Evolutionary conservation across 2,888 invertebrate species (phyloP).

Genomic region (Eristalinus sepulchralis): DNA sequence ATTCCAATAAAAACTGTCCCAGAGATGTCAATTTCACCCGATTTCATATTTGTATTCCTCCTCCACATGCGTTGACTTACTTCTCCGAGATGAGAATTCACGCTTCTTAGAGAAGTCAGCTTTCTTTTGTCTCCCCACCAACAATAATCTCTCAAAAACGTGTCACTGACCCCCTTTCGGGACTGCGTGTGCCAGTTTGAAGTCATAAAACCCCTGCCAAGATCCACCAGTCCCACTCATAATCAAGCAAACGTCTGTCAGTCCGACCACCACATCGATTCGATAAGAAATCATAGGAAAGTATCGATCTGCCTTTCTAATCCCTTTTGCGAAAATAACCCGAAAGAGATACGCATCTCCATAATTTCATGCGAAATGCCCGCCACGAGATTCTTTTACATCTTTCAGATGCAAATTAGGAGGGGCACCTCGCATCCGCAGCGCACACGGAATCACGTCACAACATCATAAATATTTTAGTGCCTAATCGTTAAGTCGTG

Average conservation of each 20-base stretch:
- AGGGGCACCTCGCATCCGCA: background rate
- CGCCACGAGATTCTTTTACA: background rate
- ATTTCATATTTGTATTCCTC: too few species aligned
- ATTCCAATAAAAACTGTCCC: too few species aligned
- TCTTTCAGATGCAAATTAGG: constrained; percentile 38
- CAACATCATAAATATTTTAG: constrained; percentile 31
- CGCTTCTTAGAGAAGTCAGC: background rate
- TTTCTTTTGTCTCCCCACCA: background rate
- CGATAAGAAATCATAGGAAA: background rate
- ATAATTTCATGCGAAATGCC: background rate
- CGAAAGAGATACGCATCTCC: background rate
- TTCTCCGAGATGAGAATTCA: too few species aligned
- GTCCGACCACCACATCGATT: background rate
- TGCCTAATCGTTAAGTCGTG: constrained; percentile 50
- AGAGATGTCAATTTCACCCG: too few species aligned
- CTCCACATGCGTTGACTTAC: too few species aligned
- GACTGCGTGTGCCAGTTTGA: background rate
- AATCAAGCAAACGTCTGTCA: background rate
- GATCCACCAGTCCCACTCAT: background rate
- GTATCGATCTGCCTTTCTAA: constrained; percentile 11
- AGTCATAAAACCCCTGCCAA: background rate
- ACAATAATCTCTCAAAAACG: background rate
- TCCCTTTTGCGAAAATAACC: background rate
- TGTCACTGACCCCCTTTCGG: background rate
- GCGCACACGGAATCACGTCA: constrained; percentile 10